Conservation (phyloP, 2,888 invertebrate species). For the Alloscopus bannaensis region DNA sequence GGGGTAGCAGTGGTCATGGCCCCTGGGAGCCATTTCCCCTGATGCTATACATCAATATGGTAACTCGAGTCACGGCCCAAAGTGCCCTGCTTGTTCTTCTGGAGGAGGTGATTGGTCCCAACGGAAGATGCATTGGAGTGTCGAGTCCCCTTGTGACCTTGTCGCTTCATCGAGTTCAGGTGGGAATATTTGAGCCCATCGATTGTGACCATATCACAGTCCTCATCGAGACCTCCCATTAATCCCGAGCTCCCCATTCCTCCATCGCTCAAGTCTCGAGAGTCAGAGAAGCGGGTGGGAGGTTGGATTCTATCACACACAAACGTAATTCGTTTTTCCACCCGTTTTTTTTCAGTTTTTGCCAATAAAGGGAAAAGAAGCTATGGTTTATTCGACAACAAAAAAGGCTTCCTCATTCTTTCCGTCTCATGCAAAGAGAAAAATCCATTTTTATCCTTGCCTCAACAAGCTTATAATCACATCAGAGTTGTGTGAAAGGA, state of each 20-base stretch:
- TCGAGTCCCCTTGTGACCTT: constrained; percentile 51
- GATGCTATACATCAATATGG: constrained; percentile 69
- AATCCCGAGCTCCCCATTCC: constrained; percentile 61
- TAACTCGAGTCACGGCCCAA: constrained; percentile 64
- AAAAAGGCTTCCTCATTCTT: no score
- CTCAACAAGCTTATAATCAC: no score
- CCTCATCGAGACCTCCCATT: constrained; percentile 48
- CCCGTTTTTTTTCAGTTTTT: constrained; percentile 25
- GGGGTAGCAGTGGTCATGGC: constrained; percentile 21
- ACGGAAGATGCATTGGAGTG: constrained; percentile 44
- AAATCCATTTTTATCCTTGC: no score
- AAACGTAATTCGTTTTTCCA: constrained; percentile 78
- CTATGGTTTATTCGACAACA: neutral
- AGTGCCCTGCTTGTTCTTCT: constrained; percentile 59
- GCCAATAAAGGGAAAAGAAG: neutral
- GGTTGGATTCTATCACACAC: constrained; percentile 90
- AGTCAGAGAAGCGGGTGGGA: constrained; percentile 89
- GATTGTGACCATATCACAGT: constrained; percentile 56
- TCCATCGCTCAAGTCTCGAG: constrained; percentile 69
- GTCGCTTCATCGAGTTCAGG: constrained; percentile 65
- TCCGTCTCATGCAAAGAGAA: no score
- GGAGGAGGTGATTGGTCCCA: constrained; percentile 63
- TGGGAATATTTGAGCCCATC: constrained; percentile 49
- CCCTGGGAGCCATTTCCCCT: constrained; percentile 58
- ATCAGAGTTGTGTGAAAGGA: no score